Evolutionary conservation across 53 echinoderm and acorn worm genomes (phyloP), one percentile per base, ranked within the genome.

Genomic region (Echinarachnius parma): DNA sequence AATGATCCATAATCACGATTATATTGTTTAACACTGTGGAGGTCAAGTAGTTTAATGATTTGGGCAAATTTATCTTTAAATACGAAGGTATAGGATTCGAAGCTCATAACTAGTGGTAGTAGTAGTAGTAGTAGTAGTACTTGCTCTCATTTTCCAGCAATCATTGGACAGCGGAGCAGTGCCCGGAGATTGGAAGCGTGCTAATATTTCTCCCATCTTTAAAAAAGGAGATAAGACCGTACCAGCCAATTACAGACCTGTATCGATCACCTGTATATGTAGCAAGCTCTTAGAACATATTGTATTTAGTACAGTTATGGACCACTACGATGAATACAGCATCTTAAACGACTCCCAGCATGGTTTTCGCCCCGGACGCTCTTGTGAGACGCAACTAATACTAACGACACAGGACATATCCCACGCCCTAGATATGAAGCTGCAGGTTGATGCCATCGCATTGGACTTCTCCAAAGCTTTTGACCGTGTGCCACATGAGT

Each of bases 301-400:
- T 15, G 69, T 83, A 4, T 59, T 83, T 25, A 83, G 61, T 36
- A 64, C 67, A 4, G 46, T 83, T 27, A 77, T 68, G 77, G 70
- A 77, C 28, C 83, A 77, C 65, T 77, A 66, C 23, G 83, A 83
- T 48, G 29, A 33, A 0, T 22, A 77, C 48, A 66, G 45, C 11
- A 57, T 83, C 4, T 62, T 83, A 14, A 60, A 35, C 8, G 70
- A 83, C 31, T 37, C 50, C 27, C 78, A 77, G 53, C 77, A 69
- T 69, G 54, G 77, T 3, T 83, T 83, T 44, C 34, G 70, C 11
- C 70, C 53, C 21, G 78, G 69, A 14, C 77, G 35, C 20, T 83
- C 83, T 9, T 83, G 83, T 33, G 83, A 83, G 61, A 47, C 69
- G 19, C 83, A 77, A 42, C 70, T 77, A 3, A 34, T 83, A 21